Percentiles rank a stretch among this genome's conserved stretches.
Conservation (phyloP, 2,888 invertebrate genomes). For the Endomychus coccineus region DNA sequence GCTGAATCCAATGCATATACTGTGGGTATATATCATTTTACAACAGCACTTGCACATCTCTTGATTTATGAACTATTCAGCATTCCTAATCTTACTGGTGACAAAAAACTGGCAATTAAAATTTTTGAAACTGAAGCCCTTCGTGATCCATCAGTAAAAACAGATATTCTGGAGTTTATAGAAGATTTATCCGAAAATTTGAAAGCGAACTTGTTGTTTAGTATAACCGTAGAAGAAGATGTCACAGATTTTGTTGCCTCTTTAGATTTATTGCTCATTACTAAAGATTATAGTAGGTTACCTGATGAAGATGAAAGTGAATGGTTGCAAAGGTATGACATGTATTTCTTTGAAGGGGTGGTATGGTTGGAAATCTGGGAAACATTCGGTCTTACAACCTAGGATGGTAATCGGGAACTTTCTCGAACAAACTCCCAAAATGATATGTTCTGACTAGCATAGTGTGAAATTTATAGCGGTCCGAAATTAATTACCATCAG, state of each 20-base stretch:
- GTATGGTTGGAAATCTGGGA: too few species aligned
- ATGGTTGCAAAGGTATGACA: conserved; percentile 33
- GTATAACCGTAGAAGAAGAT: conserved; percentile 2
- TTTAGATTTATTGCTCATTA: conserved; percentile 8
- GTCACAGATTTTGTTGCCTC: conserved; percentile 6
- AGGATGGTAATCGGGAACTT: too few species aligned
- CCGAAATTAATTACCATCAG: too few species aligned
- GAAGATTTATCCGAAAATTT: conserved; percentile 1
- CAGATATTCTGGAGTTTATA: conserved; percentile 6
- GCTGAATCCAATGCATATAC: conserved; percentile 3
- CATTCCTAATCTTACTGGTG: conserved; percentile 4
- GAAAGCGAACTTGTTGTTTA: not conserved
- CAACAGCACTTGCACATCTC: conserved; percentile 9
- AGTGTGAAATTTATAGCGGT: too few species aligned
- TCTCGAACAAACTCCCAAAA: too few species aligned
- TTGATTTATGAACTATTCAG: conserved; percentile 11
- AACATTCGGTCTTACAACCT: too few species aligned
- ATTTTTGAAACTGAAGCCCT: conserved; percentile 10
- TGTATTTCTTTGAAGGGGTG: too few species aligned
- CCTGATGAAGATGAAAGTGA: conserved; percentile 27
- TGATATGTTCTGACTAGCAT: too few species aligned
- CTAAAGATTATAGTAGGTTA: conserved; percentile 22
- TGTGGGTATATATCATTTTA: conserved; percentile 11
- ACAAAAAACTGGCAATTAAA: conserved; percentile 20
- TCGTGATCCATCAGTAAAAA: conserved; percentile 3